phyloP scores from a whole-genome alignment of 2,797 vertebrate species.

The Eutrigla gurnardus region DNA sequence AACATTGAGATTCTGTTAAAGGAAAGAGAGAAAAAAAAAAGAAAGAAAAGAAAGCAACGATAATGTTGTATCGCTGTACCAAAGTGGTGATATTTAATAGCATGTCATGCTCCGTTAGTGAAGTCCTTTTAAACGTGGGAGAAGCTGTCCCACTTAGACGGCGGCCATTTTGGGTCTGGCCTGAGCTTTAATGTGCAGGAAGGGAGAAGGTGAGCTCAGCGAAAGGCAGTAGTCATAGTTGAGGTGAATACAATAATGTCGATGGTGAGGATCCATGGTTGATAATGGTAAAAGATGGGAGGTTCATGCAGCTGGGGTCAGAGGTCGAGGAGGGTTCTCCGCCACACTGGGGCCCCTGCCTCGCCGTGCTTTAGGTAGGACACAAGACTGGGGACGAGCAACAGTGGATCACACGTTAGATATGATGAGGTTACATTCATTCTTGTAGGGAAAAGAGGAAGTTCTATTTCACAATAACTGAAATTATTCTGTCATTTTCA shows the following conservation, averaged over 20 bases:
- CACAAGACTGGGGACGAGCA: conserved; percentile 85
- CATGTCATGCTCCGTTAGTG: conserved; percentile 75
- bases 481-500: neutral
- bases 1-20: conserved; percentile 49
- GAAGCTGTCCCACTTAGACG: conserved; percentile 36
- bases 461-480: neutral
- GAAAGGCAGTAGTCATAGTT: conserved; percentile 79
- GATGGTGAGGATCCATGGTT: conserved; percentile 82
- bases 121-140: conserved; percentile 67
- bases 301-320: conserved; percentile 84
- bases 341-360: conserved; percentile 48
- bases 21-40: conserved; percentile 12
- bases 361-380: conserved; percentile 87
- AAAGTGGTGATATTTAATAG: conserved; percentile 57
- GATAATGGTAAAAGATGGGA: conserved; percentile 70
- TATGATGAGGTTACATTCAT: neutral
- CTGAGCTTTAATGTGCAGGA: conserved; percentile 63
- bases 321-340: conserved; percentile 51
- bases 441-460: neutral
- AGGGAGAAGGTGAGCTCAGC: conserved; percentile 79
- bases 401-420: neutral
- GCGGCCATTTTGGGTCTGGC: conserved; percentile 56
- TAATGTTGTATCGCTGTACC: conserved; percentile 55
- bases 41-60: conserved; percentile 32
- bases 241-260: conserved; percentile 78